Base-by-base conservation (phyloP, 2,888 invertebrate species). In the Lymantria dispar region DNA sequence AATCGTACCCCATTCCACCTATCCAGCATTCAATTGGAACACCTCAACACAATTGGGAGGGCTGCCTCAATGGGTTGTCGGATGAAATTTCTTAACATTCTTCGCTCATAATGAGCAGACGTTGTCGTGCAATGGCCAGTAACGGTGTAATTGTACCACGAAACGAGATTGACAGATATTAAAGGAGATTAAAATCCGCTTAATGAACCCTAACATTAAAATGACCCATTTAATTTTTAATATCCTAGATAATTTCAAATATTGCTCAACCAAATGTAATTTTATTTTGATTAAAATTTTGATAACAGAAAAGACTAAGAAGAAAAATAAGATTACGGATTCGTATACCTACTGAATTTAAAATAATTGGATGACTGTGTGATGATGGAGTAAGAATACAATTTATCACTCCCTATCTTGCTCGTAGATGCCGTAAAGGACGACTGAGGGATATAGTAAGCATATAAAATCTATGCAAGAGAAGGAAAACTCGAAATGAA, bases 61-160 rank as follows among this genome's bases (percentile, higher is more conserved):
- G 89, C 78, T 80, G 85, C 81, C 78, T 89, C 83, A 90, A 91
- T 90, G 85, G 90, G 86, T 86, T 87, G 85, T 83, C 84, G 87
- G 89, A 90, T 90, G 85, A 90, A 89, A 90, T 90, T 90, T 90
- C 90, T 90, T 87, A 88, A 87, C 85, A 86, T 87, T 87, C 86
- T 85, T 83, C 85, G 76, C 76, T 83, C 79, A 88, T 89, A 85
- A 89, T 87, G 86, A 88, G 84, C 82, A 76, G 76, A 81, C 80
- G 76, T 80, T 85, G 83, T 85, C 88, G 84, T 86, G 85, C 87
- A 82, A 87, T 86, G 83, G 82, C 82, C 85, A 80, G 80, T 88
- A 87, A 89, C 88, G 87, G 85, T 87, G 79, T 87, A 86, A 89
- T 88, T 85, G 85, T 87, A 80, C 79, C 78, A 76, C 77, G 77